Percentiles rank a stretch among this genome's conserved stretches.
These are phyloP conservation scores for Nomada lathburiana DNA, from an alignment of 2,888 invertebrate genomes.

Conservation along the genomic window DNA sequence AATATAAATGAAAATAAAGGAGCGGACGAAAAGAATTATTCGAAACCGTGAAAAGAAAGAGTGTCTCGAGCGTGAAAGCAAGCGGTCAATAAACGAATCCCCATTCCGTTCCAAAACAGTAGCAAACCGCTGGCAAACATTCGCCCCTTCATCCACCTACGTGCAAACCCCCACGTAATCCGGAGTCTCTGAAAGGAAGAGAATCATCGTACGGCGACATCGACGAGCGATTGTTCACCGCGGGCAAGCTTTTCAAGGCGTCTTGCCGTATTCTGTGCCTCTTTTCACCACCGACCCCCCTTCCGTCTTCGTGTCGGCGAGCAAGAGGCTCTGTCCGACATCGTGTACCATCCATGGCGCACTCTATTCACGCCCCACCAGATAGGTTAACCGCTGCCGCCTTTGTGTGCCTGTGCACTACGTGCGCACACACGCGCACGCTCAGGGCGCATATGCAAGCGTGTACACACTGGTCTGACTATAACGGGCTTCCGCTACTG, in stretches of 20 bases:
- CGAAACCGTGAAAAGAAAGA: no score
- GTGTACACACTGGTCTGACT: slow-evolving; percentile 9
- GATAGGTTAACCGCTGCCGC: slow-evolving; percentile 77
- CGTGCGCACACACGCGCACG: slow-evolving; percentile 1
- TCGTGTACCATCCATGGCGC: slow-evolving; percentile 73
- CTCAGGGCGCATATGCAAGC: background rate
- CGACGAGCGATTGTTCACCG: slow-evolving; percentile 32
- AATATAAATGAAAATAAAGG: no score
- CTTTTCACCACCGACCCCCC: slow-evolving; percentile 46
- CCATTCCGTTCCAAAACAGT: background rate
- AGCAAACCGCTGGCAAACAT: slow-evolving; percentile 5
- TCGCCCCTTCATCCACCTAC: background rate
- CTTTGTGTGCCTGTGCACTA: slow-evolving; percentile 30
- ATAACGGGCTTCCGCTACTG: slow-evolving; percentile 51
- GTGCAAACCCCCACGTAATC: background rate
- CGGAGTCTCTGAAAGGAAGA: slow-evolving; percentile 15
- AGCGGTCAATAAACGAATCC: background rate
- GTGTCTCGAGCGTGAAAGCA: no score
- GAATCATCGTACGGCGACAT: slow-evolving; percentile 20
- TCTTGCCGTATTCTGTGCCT: slow-evolving; percentile 16
- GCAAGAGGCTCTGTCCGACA: slow-evolving; percentile 73
- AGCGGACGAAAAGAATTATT: no score
- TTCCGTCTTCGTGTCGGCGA: slow-evolving; percentile 65
- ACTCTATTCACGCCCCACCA: slow-evolving; percentile 78
- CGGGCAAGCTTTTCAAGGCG: slow-evolving; percentile 37